Evolutionary conservation across 1,140 invertebrate species (phyloP), one percentile per base, ranked within the genome.

Genomic region (Drosophila micromelanica): DNA sequence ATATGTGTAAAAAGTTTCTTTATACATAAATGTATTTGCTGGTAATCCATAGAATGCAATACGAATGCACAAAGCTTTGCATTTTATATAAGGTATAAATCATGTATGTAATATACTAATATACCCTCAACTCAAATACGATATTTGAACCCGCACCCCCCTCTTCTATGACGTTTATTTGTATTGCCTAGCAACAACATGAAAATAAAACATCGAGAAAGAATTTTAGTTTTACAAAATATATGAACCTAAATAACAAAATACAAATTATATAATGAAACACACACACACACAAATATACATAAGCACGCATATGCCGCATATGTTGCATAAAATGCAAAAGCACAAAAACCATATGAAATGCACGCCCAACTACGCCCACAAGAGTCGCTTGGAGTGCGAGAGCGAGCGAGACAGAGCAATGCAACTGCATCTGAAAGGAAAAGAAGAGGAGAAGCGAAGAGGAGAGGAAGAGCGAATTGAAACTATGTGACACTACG

Each of bases 311-410:
- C 61, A 70, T 65, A 76, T 78, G 80, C 78, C 72, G 79, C 82
- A 87, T 87, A 87, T 89, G 84, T 89, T 87, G 82, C 78, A 87
- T 82, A 89, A 87, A 89, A 89, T 73, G 73, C 78, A 55, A 76
- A 82, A 69, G 75, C 74, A 80, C 67, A 79, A 85, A 79, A 86
- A 86, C 84, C 84, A 87, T 87, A 84, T 87, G 84, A 69, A 89
- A 82, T 52, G 45, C 48, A 27, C 76, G 38, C 76, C 67, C 75
- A 43, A 65, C 60, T 15, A 45, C 68, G 38, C 72, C 73, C 63
- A 55, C 75, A 35, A 63, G 46, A 73, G 40, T 55, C 63, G 51
- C 57, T 35, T 11, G 46, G 27, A 32, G n/a, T n/a, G n/a, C 40
- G 32, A 32, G 62, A 11, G 51, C 27, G 43, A 27, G 52, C 15